Conservation (phyloP, 2,888 invertebrate species). For the Patella depressa region DNA sequence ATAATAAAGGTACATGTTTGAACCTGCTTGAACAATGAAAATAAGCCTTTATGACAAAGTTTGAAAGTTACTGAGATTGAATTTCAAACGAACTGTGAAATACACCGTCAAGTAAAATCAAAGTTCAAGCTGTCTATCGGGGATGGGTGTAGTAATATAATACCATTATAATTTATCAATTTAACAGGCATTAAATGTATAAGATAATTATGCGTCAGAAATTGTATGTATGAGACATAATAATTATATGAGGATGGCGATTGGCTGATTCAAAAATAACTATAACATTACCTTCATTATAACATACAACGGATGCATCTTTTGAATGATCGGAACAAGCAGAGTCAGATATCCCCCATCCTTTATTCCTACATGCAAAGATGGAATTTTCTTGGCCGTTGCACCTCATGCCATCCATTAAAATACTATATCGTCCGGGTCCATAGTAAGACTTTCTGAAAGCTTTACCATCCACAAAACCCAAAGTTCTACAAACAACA, state of each 20-base stretch:
- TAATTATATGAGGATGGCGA: no score
- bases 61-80: neutral
- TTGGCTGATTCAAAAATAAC: no score
- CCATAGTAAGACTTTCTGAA: constrained; percentile 45
- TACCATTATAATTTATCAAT: no score
- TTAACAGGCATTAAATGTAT: no score
- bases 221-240: no score
- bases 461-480: constrained; percentile 50
- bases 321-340: constrained; percentile 46
- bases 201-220: no score
- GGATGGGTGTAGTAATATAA: no score
- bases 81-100: no score
- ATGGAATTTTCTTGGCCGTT: constrained; percentile 49
- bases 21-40: neutral
- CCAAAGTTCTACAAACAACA: constrained; percentile 52
- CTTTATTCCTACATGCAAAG: constrained; percentile 47
- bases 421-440: constrained; percentile 45
- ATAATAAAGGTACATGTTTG: neutral
- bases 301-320: constrained; percentile 55
- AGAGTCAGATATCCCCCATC: constrained; percentile 43
- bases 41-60: neutral
- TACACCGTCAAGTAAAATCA: no score
- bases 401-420: constrained; percentile 52
- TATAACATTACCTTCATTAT: constrained; percentile 43
- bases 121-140: neutral